Evolutionary conservation across 2,797 vertebrate genomes (phyloP).

Genomic region (Masticophis lateralis): DNA sequence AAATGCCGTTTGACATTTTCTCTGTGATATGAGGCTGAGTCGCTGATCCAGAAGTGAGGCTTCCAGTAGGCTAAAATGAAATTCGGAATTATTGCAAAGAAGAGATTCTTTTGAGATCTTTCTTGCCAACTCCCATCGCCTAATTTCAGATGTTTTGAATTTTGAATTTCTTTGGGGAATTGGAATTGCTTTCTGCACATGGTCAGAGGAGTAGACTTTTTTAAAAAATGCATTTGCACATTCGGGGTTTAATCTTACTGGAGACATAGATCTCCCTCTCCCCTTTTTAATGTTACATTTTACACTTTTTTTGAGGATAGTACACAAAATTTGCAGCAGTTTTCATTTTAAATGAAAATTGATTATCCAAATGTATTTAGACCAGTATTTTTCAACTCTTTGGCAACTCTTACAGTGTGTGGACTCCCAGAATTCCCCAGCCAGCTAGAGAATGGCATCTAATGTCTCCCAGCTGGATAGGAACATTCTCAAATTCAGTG

Average conservation of each 20-base stretch:
- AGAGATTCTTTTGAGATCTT: not conserved
- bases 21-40: not conserved
- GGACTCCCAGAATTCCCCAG: not conserved
- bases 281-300: not conserved
- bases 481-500: not conserved
- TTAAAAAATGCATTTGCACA: not conserved
- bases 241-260: not conserved
- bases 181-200: not conserved
- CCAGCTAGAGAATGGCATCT: not conserved
- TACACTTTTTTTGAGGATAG: not conserved
- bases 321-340: not conserved
- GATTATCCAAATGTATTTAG: not conserved
- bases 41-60: not conserved
- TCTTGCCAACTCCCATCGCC: not conserved
- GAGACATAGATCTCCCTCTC: not conserved
- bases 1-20: not conserved
- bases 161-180: not conserved
- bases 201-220: not conserved
- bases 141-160: not conserved
- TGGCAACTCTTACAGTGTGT: not conserved
- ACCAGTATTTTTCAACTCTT: not conserved
- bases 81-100: not conserved
- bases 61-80: not conserved
- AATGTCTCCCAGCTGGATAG: not conserved
- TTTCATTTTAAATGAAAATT: not conserved